Evolutionary conservation across 2,113 vertebrate genomes (phyloP), one percentile per base, ranked within the genome.

Genomic region (Heteronetta atricapilla): DNA sequence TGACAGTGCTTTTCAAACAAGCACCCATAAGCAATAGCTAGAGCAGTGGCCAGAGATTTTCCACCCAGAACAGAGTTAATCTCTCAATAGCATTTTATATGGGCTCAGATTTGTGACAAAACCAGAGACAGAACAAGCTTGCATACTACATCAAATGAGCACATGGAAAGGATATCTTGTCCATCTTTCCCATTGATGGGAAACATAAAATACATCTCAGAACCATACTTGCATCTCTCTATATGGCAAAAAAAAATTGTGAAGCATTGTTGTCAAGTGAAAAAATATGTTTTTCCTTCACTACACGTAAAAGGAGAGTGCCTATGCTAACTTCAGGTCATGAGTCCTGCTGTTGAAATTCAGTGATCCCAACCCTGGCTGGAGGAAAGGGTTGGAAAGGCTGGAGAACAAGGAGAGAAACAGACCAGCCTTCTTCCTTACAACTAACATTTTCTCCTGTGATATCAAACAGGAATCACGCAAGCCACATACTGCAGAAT

Each of bases 111-210:
- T 56, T 38, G 40, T 13, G 31, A 31, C 38, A 53, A 58, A 33
- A 58, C 7, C 22, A 17, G 36, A 31, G 53, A 36, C 22, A 40
- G 52, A 64, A 64, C 62, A 42, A 53, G 38, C 31, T 38, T 42
- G 72, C 20, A 34, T 1, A 42, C 3, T 3, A 25, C 0, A 0
- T n/a, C 82, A 70, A 70, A 2, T 0, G 0, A 58, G 50, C 40
- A 67, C 36, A 5, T 1, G 33, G 63, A 86, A 74, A 67, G 74
- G 84, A 91, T 93, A 88, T 85, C n/a, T 34, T 20, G 8, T 33
- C 69, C 9, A 38, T 85, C 40, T 77, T 74, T 74, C 63, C 63
- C 73, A 86, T 8, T 55, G 73, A 50, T 0, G 3, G 86, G 72
- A 88, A 90, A 74, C 23, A 74, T 3, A 1, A 89, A 94, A 87